Conservation (phyloP, 2,888 invertebrate genomes). For the Ophioninae sp. region DNA sequence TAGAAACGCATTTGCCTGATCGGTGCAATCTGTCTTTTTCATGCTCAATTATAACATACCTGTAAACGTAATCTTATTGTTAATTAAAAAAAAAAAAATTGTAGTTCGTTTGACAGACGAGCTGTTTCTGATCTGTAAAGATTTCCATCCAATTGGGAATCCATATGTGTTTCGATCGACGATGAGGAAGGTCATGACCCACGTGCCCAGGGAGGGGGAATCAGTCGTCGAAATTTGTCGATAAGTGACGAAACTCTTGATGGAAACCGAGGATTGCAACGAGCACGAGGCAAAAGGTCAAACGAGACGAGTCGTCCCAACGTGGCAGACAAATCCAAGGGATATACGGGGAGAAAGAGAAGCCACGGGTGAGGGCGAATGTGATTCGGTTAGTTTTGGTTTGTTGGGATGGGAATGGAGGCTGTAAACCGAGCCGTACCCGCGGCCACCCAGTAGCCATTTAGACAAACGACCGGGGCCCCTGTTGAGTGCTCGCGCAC, state of each 20-base stretch:
- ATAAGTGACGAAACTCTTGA: slow-evolving; percentile 16
- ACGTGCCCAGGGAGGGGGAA: not conserved
- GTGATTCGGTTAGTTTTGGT: slow-evolving; percentile 77
- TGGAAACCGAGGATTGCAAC: slow-evolving; percentile 60
- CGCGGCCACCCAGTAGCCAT: slow-evolving; percentile 78
- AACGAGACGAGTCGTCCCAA: slow-evolving; percentile 31
- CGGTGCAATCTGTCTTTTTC: not conserved
- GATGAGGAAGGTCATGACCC: slow-evolving; percentile 1
- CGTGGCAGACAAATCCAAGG: slow-evolving; percentile 31
- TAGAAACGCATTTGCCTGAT: not conserved
- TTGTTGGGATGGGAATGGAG: slow-evolving; percentile 68
- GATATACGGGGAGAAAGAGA: slow-evolving; percentile 30
- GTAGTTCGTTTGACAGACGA: not conserved
- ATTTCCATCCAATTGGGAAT: not conserved
- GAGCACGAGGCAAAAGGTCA: slow-evolving; percentile 43
- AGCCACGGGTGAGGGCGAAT: slow-evolving; percentile 60
- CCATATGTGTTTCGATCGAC: not conserved
- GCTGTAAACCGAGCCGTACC: slow-evolving; percentile 62
- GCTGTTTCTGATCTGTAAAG: not conserved
- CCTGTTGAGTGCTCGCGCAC: slow-evolving; percentile 74
- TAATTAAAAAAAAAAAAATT: not conserved
- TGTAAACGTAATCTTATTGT: not conserved
- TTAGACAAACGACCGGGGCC: slow-evolving; percentile 78
- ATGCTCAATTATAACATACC: too few relatives aligned
- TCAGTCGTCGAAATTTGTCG: slow-evolving; percentile 33